Percentiles rank a stretch among this genome's conserved stretches.
These are phyloP conservation scores for Aphelenchoides avenae DNA, from an alignment of 1,140 invertebrate species.

Conservation along the genomic window DNA sequence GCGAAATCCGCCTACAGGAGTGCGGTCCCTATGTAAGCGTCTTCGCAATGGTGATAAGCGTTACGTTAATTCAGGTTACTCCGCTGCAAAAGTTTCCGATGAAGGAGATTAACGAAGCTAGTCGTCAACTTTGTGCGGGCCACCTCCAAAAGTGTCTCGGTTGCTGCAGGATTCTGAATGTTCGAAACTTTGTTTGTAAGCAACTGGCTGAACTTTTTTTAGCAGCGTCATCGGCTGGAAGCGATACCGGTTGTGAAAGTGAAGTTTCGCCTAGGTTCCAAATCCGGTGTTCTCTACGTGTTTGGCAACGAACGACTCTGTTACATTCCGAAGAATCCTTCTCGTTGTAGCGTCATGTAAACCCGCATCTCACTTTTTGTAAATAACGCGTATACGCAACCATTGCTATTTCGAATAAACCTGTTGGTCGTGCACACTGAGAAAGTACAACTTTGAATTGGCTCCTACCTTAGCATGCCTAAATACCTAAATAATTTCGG, in stretches of 20 bases:
- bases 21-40: constrained; percentile 45
- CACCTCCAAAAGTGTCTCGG: constrained; percentile 55
- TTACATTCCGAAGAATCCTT: constrained; percentile 57
- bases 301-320: constrained; percentile 53
- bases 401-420: too few relatives aligned
- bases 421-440: too few relatives aligned
- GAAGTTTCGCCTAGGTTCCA: constrained; percentile 38
- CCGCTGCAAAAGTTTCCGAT: constrained; percentile 49
- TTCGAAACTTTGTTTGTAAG: constrained; percentile 13
- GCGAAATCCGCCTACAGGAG: constrained; percentile 52
- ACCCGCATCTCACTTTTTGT: background rate
- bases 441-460: too few relatives aligned
- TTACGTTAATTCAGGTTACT: constrained; percentile 49
- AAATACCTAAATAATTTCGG: too few relatives aligned
- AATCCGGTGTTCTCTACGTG: constrained; percentile 53
- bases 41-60: too few relatives aligned
- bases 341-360: constrained; percentile 56
- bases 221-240: constrained; percentile 53
- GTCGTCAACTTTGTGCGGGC: constrained; percentile 49
- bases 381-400: too few relatives aligned
- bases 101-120: constrained; percentile 55
- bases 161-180: constrained; percentile 48
- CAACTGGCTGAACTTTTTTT: constrained; percentile 18
- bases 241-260: constrained; percentile 57
- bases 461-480: too few relatives aligned